These are phyloP conservation scores for Ataeniobius toweri DNA, from an alignment of 2,797 vertebrate genomes.

Conservation along the genomic window DNA sequence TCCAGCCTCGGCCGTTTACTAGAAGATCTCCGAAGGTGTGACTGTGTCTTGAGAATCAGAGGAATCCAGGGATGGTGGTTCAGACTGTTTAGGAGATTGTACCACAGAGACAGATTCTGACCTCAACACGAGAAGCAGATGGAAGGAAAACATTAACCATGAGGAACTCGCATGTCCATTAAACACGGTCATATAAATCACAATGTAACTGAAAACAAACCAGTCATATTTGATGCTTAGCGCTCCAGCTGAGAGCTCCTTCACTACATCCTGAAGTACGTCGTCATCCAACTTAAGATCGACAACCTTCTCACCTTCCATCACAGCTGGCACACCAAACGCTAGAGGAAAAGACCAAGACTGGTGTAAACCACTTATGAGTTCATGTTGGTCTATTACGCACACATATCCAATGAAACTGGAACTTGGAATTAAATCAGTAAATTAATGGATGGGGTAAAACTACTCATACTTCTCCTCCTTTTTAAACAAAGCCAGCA, in stretches of 20 bases:
- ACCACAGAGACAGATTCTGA: background rate
- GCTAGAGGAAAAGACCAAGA: background rate
- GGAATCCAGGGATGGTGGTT: background rate
- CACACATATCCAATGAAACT: too few species aligned
- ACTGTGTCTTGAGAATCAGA: background rate
- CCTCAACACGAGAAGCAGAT: background rate
- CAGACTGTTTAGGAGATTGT: background rate
- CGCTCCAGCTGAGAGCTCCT: background rate
- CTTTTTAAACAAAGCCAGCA: too few species aligned
- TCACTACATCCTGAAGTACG: constrained; percentile 9
- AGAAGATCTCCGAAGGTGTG: background rate
- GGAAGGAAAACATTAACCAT: background rate
- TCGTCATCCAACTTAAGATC: constrained; percentile 4
- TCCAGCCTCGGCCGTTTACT: background rate
- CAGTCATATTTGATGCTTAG: constrained; percentile 20
- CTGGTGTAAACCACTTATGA: background rate
- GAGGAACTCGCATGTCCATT: background rate
- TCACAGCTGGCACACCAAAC: constrained; percentile 4
- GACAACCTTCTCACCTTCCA: background rate
- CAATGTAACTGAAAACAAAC: background rate
- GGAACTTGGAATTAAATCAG: too few species aligned
- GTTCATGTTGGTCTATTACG: too few species aligned
- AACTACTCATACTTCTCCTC: too few species aligned
- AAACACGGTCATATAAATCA: background rate
- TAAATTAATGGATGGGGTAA: too few species aligned